Evolutionary conservation across 37 sponge, comb jelly and placozoan species (phyloP), one percentile per base, ranked within the genome.

Genomic region (Chondrilla cf. caribensis): DNA sequence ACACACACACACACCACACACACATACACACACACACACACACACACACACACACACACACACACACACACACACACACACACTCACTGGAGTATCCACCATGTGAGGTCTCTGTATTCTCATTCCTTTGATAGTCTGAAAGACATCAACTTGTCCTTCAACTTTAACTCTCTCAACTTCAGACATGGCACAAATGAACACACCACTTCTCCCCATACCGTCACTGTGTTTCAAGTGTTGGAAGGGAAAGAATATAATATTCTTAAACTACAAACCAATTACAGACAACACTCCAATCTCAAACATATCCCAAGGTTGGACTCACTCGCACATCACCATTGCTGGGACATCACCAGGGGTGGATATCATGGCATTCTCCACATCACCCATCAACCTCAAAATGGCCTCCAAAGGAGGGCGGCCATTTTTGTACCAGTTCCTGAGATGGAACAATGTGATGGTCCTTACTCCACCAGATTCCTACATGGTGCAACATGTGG

Each of bases 81-180:
- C 32, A 73, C 76, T 73, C 44, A 73, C 76, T 1, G 24, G 19
- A 39, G 76, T 73, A n/a, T 39, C 29, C 38, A 73, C 76, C 76
- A 73, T 73, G 41, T 73, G 41, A 18, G 76, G 76, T 73, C 76
- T 73, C 76, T 73, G 41, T 36, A 37, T 38, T 73, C 76, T 73
- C 41, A 39, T 38, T 73, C 38, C 41, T 25, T 73, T 73, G 41
- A 73, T 38, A 36, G 76, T 73, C 76, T 73, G 76, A 39, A 73
- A 73, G 41, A 73, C 36, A 37, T 73, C 76, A 37, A 73, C 44
- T 73, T 9, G 38, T 73, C 76, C 76, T 73, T 73, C 76, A 73
- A 73, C 44, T 73, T 73, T 73, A 39, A 73, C 76, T 40, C 76
- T 73, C 76, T 73, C 76, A 38, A 73, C 36, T 42, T 73, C 76